These are phyloP conservation scores for Nyctibius grandis DNA, from an alignment of 2,797 vertebrate species.

Conservation along the genomic window DNA sequence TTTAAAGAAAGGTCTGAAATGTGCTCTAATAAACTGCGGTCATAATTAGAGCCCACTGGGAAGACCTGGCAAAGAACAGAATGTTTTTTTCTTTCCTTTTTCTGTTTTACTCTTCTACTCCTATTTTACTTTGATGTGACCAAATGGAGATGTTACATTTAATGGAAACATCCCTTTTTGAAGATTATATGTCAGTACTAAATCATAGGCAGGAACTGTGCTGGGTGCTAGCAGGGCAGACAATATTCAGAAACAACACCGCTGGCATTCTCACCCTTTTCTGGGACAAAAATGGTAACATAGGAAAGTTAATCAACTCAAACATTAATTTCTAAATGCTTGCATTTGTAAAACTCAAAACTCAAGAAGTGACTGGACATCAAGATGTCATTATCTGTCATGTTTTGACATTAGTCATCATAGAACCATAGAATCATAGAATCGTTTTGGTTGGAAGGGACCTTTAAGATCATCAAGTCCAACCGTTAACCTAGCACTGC, in stretches of 20 bases:
- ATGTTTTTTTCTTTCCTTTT: neutral
- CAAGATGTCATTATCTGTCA: neutral
- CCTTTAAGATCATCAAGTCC: too few relatives aligned
- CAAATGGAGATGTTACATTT: neutral
- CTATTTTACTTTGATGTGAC: neutral
- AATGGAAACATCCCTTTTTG: neutral
- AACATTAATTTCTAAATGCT: neutral
- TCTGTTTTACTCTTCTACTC: neutral
- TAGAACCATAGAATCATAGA: too few relatives aligned
- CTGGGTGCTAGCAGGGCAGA: neutral
- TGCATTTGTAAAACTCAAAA: neutral
- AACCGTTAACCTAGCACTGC: too few relatives aligned
- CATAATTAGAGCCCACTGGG: neutral
- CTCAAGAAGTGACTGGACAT: neutral
- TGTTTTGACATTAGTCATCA: neutral
- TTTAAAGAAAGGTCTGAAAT: constrained; percentile 13
- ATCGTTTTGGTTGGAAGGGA: too few relatives aligned
- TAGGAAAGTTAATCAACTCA: neutral
- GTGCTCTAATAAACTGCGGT: neutral
- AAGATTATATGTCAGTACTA: neutral
- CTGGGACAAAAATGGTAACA: neutral
- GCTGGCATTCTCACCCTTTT: neutral
- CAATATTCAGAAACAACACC: neutral
- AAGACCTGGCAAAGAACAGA: neutral
- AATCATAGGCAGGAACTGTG: neutral